These are phyloP conservation scores for Harlomillsia oculata DNA, from an alignment of 1,140 invertebrate species.

Conservation along the genomic window DNA sequence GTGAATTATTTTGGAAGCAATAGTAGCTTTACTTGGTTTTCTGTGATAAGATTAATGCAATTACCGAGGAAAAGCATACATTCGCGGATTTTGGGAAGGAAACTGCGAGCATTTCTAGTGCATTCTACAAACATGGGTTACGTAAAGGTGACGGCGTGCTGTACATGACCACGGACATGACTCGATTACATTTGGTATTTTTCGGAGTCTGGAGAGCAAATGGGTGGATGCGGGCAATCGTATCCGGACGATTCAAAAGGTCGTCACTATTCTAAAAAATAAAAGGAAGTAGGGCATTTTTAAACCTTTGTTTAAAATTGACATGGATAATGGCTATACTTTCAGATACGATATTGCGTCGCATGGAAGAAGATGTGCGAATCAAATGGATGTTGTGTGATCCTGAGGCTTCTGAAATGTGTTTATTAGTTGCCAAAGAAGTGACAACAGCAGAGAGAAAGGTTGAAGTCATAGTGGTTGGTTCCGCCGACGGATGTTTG, in stretches of 20 bases:
- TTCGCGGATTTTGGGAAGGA: not conserved
- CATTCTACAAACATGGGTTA: conserved; percentile 22
- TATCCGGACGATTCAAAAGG: conserved; percentile 25
- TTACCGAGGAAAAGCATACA: not conserved
- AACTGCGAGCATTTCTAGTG: conserved; percentile 18
- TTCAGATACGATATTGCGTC: too few species aligned
- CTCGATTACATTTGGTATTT: conserved; percentile 11
- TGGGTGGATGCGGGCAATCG: conserved; percentile 9
- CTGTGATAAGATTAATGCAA: conserved; percentile 8
- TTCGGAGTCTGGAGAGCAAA: conserved; percentile 29
- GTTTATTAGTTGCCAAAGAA: conserved; percentile 6
- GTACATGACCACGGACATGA: conserved; percentile 16
- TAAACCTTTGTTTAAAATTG: too few species aligned
- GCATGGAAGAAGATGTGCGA: too few species aligned
- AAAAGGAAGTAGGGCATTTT: too few species aligned
- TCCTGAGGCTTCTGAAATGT: not conserved
- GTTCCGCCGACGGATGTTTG: not conserved
- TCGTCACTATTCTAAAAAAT: too few species aligned
- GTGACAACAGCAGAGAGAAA: not conserved
- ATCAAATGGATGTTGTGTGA: conserved; percentile 32
- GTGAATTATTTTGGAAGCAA: too few species aligned
- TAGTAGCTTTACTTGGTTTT: too few species aligned
- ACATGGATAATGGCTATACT: too few species aligned
- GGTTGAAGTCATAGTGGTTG: not conserved
- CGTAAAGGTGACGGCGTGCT: conserved; percentile 22